phyloP scores from a whole-genome alignment of 2,888 invertebrate genomes.

The Sphaerophoria rueppellii region DNA sequence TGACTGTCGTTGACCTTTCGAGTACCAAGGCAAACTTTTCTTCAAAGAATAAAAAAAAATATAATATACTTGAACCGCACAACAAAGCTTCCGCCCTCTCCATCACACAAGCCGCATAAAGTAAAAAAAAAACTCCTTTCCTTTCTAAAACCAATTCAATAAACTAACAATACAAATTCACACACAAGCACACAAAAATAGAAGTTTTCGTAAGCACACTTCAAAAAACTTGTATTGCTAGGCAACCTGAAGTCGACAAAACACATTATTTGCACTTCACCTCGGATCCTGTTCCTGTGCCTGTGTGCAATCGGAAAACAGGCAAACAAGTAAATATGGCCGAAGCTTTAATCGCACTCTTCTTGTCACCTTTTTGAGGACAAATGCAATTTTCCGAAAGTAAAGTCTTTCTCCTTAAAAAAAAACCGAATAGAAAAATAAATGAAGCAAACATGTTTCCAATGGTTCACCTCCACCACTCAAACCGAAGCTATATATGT shows the following conservation, averaged over 20 bases:
- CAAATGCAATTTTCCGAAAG: slow-evolving; percentile 54
- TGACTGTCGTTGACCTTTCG: slow-evolving; percentile 28
- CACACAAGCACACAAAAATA: not conserved
- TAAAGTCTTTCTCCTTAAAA: slow-evolving; percentile 35
- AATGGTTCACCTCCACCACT: not conserved
- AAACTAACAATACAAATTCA: slow-evolving; percentile 10
- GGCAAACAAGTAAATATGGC: slow-evolving; percentile 48
- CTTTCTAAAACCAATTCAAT: not conserved
- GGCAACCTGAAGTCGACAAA: slow-evolving; percentile 51
- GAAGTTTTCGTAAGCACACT: slow-evolving; percentile 39
- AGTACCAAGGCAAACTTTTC: slow-evolving; percentile 18
- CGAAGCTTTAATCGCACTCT: slow-evolving; percentile 54
- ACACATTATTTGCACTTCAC: slow-evolving; percentile 60
- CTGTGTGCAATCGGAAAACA: not conserved
- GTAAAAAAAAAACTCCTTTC: not conserved
- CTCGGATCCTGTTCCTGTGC: not conserved
- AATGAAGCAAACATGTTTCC: slow-evolving; percentile 46
- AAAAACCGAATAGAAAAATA: not conserved
- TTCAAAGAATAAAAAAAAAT: not conserved
- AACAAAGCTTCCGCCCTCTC: slow-evolving; percentile 1
- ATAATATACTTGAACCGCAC: not conserved
- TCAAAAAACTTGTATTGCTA: slow-evolving; percentile 52
- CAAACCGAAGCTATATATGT: not conserved
- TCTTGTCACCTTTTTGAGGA: slow-evolving; percentile 50
- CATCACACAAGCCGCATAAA: not conserved